These are phyloP conservation scores for Ctenosaura bakeri DNA, from an alignment of 2,797 vertebrate species.

Conservation along the genomic window DNA sequence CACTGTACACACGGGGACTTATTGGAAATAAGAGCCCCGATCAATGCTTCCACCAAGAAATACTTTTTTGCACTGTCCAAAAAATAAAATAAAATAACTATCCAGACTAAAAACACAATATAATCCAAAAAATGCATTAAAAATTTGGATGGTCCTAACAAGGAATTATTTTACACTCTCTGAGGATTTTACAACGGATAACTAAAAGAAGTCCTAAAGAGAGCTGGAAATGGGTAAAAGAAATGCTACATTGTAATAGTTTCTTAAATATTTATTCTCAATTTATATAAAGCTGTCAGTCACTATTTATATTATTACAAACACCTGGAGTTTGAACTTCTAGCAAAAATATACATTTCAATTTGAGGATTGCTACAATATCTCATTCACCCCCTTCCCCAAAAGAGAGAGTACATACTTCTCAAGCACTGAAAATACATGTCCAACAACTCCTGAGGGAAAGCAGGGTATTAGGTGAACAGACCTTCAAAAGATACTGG, in stretches of 20 bases:
- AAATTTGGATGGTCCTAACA: not conserved
- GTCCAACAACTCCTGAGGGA: not conserved
- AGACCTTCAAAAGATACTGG: not conserved
- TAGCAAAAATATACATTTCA: constrained; percentile 87
- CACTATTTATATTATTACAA: constrained; percentile 85
- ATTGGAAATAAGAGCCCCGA: not conserved
- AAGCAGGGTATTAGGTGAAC: not conserved
- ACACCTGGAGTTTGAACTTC: constrained; percentile 80
- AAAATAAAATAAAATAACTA: not conserved
- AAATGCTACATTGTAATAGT: fast-evolving
- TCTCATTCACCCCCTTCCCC: not conserved
- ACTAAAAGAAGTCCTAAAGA: not conserved
- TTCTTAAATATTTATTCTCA: constrained; percentile 82
- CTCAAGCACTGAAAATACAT: constrained; percentile 56
- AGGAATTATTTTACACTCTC: not conserved
- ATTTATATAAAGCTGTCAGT: constrained; percentile 82
- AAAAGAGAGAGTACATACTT: constrained; percentile 44
- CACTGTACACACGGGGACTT: too few species aligned
- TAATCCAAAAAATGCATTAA: not conserved
- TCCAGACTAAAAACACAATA: not conserved
- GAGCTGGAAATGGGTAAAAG: not conserved
- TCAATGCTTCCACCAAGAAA: not conserved
- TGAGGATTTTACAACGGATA: not conserved
- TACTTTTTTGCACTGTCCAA: not conserved
- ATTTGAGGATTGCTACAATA: constrained; percentile 75